Evolutionary conservation across 2,797 vertebrate genomes (phyloP).

Genomic region (Coracias cyanogaster): DNA sequence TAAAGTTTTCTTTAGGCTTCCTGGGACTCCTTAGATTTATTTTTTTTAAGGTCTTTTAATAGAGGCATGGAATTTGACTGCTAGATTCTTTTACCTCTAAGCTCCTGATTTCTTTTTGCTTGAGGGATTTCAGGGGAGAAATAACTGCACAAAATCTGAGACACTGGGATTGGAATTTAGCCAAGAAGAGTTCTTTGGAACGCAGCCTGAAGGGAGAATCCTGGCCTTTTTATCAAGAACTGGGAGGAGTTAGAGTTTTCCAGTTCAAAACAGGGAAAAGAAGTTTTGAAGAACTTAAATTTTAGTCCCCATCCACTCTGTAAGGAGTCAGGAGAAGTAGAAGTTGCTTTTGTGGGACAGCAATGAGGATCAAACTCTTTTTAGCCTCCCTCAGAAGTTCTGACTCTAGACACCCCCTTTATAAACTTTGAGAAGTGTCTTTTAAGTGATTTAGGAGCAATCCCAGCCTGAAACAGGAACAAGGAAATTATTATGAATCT

Average conservation of each 20-base stretch:
- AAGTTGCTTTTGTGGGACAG: not conserved
- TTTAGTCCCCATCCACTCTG: not conserved
- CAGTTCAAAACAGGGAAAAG: not conserved
- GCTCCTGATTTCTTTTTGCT: not conserved
- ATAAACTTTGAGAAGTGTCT: not conserved
- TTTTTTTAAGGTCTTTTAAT: not conserved
- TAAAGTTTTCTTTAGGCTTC: not conserved
- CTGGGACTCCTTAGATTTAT: not conserved
- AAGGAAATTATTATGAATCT: not conserved
- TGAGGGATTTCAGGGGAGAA: constrained; percentile 5
- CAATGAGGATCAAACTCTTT: not conserved
- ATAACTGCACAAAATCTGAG: not conserved
- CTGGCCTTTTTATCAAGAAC: not conserved
- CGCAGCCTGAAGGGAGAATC: not conserved
- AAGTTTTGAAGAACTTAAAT: not conserved
- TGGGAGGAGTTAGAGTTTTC: not conserved
- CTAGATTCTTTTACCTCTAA: not conserved
- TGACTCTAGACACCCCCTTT: not conserved
- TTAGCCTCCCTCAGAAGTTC: not conserved
- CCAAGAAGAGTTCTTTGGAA: not conserved
- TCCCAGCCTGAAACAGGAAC: not conserved
- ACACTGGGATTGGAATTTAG: not conserved
- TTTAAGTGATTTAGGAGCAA: not conserved
- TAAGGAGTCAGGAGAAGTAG: not conserved
- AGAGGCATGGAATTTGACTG: not conserved